phyloP scores from a whole-genome alignment of 2,888 invertebrate species.

The Nomada fabriciana region DNA sequence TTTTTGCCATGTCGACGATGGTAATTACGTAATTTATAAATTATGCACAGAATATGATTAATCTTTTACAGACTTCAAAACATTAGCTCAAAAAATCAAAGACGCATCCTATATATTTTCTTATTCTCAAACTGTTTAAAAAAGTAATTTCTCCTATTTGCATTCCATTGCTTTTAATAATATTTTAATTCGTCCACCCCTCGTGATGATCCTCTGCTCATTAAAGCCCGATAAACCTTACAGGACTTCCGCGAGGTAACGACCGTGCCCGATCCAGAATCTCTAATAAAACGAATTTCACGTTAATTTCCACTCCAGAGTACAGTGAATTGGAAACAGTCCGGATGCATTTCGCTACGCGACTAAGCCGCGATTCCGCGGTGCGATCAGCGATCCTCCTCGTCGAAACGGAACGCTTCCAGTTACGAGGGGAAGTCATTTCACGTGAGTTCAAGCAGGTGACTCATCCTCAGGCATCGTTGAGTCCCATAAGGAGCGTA shows the following conservation, averaged over 20 bases:
- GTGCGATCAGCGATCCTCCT: not conserved
- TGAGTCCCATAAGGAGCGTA: not conserved
- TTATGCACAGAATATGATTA: too few relatives aligned
- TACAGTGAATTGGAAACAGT: slow-evolving; percentile 12
- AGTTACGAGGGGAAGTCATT: slow-evolving; percentile 34
- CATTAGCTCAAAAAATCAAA: too few relatives aligned
- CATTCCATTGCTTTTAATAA: not conserved
- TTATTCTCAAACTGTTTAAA: too few relatives aligned
- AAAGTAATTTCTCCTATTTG: too few relatives aligned
- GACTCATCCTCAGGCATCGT: slow-evolving; percentile 27
- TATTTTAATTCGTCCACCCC: not conserved
- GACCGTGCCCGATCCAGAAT: not conserved
- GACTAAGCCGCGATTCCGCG: not conserved
- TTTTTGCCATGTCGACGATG: too few relatives aligned
- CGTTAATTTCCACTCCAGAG: not conserved
- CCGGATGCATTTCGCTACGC: not conserved
- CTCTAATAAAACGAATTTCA: slow-evolving; percentile 1
- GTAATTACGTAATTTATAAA: too few relatives aligned
- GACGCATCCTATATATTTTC: too few relatives aligned
- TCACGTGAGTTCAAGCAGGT: slow-evolving; percentile 20
- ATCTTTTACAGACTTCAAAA: too few relatives aligned
- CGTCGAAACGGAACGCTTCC: slow-evolving; percentile 12
- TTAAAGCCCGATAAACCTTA: slow-evolving; percentile 1
- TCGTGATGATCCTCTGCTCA: not conserved
- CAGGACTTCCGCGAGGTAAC: slow-evolving; percentile 11